These are phyloP conservation scores for Microcebus jonahi DNA, from an alignment of 2,113 vertebrate genomes.

Conservation along the genomic window DNA sequence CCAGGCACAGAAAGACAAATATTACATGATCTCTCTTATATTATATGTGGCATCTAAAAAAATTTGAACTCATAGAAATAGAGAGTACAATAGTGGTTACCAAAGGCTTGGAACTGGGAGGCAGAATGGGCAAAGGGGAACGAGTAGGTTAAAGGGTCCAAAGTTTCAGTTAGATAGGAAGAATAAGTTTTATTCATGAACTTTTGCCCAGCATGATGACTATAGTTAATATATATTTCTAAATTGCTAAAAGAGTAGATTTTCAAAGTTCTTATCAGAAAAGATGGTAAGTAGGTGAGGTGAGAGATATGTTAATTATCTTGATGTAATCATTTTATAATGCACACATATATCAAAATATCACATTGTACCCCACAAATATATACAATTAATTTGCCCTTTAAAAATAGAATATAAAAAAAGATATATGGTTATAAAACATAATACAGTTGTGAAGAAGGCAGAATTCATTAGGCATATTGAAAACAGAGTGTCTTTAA, in stretches of 20 bases:
- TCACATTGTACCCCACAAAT: neutral
- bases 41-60: neutral
- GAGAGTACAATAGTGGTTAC: neutral
- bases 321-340: neutral
- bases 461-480: neutral
- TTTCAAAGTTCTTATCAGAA: neutral
- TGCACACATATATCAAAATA: neutral
- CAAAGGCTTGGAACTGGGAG: neutral
- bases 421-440: neutral
- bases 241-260: neutral
- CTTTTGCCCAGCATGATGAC: neutral
- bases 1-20: neutral
- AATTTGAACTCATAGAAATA: neutral
- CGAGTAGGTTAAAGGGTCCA: neutral
- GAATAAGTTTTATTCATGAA: neutral
- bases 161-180: neutral
- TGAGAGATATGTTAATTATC: neutral
- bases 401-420: neutral
- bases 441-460: neutral
- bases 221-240: neutral
- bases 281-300: neutral
- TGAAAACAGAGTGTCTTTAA: neutral
- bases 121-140: neutral
- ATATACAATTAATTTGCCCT: neutral
- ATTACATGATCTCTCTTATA: neutral